These are phyloP conservation scores for Leptopilina syphax DNA, from an alignment of 2,888 invertebrate species.

Conservation along the genomic window DNA sequence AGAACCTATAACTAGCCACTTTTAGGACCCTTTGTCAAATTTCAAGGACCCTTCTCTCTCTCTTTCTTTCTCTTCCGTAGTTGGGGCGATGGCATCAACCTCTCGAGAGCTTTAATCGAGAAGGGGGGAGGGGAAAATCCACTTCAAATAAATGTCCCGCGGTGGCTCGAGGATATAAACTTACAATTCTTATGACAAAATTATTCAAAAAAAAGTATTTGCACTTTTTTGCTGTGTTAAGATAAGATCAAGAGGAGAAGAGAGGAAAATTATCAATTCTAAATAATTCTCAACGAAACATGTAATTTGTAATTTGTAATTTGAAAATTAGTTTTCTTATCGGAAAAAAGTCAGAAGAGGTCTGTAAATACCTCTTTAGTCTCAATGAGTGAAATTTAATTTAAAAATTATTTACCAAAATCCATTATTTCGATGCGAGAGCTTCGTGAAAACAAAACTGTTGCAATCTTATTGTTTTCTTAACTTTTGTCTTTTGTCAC, in stretches of 20 bases:
- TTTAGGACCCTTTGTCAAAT: constrained; percentile 30
- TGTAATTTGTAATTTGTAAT: too few species aligned
- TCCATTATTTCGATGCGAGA: too few species aligned
- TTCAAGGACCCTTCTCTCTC: constrained; percentile 25
- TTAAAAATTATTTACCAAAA: too few species aligned
- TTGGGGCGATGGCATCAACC: constrained; percentile 20
- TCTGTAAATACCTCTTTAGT: too few species aligned
- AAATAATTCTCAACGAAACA: too few species aligned
- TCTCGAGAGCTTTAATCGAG: constrained; percentile 22
- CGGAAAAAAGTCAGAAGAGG: too few species aligned
- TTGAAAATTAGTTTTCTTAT: too few species aligned
- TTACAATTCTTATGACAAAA: neutral
- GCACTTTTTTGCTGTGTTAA: neutral
- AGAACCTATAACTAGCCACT: constrained; percentile 38
- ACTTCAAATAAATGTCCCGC: constrained; percentile 30
- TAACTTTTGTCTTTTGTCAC: neutral
- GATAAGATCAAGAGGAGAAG: too few species aligned
- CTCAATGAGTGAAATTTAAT: too few species aligned
- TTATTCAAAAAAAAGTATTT: neutral
- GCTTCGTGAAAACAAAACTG: neutral
- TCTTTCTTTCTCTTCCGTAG: neutral
- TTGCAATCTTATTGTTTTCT: neutral
- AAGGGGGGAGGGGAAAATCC: neutral
- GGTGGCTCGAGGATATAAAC: constrained; percentile 3
- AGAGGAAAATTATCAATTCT: too few species aligned